Evolutionary conservation across 2,888 invertebrate genomes (phyloP).

Genomic region (Aspidiotus destructor): DNA sequence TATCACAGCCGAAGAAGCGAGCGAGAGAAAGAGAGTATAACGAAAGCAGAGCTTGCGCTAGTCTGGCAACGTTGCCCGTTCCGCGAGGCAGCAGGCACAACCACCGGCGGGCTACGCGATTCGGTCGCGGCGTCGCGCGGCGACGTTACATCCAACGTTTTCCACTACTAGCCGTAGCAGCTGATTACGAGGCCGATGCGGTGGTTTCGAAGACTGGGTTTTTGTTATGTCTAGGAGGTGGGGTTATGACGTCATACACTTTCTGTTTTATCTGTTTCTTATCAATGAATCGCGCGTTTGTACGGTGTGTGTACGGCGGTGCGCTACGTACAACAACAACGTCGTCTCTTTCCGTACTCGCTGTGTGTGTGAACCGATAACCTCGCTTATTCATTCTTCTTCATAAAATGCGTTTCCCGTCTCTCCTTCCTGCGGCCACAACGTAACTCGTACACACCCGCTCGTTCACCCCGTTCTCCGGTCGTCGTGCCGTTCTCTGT

Average conservation of each 20-base stretch:
- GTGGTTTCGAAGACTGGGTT: constrained; percentile 6
- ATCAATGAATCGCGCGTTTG: constrained; percentile 28
- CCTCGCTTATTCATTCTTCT: constrained; percentile 17
- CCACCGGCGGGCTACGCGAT: no score
- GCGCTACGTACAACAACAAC: no score
- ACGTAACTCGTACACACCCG: not conserved
- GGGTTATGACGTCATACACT: constrained; percentile 32
- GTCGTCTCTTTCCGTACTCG: constrained; percentile 8
- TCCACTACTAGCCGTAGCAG: constrained; percentile 18
- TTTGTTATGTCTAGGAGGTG: constrained; percentile 32
- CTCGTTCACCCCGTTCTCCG: no score
- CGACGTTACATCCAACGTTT: no score
- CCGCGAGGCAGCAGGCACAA: no score
- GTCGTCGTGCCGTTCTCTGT: no score
- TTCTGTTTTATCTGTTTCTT: constrained; percentile 32
- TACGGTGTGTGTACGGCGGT: not conserved
- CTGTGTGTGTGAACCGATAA: constrained; percentile 19
- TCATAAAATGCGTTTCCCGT: not conserved
- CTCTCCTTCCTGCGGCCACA: constrained; percentile 5
- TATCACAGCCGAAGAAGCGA: no score
- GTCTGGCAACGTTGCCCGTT: constrained; percentile 24
- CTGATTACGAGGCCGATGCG: constrained; percentile 29
- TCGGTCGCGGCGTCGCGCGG: no score
- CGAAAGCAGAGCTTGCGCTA: not conserved
- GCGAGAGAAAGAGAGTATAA: not conserved